A percentile compares a stretch with the other conserved stretches of the same genome.
Conservation (phyloP, 2,888 invertebrate genomes). For the Rhynchonema sp. region DNA sequence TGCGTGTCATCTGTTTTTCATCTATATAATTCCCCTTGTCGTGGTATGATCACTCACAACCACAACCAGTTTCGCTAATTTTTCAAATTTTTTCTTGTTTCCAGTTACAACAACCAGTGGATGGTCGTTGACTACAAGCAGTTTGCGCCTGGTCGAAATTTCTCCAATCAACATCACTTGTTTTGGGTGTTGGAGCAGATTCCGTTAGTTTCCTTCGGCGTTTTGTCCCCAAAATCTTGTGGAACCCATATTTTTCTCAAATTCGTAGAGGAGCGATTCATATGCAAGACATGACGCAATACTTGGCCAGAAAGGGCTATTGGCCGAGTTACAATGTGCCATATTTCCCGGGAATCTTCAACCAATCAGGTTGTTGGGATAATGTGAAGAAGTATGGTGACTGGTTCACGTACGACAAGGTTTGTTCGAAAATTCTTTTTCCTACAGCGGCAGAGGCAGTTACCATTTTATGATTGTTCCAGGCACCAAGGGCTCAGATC, state of each 20-base stretch:
- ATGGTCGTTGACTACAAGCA: slow-evolving; percentile 52
- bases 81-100: no score
- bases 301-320: slow-evolving; percentile 44
- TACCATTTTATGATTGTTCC: no score
- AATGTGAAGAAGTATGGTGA: slow-evolving; percentile 39
- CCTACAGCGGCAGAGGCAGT: no score
- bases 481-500: slow-evolving; percentile 38
- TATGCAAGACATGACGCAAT: slow-evolving; percentile 46
- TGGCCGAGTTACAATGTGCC: slow-evolving; percentile 55
- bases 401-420: slow-evolving; percentile 44
- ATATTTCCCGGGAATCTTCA: slow-evolving; percentile 44
- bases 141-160: slow-evolving; percentile 37
- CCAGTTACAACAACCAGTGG: slow-evolving; percentile 62
- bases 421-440: no score
- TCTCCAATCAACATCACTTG: slow-evolving; percentile 31
- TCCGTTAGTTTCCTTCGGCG: no score
- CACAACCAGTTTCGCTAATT: no score
- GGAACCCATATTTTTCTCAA: no score
- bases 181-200: slow-evolving; percentile 58
- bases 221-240: slow-evolving; percentile 1
- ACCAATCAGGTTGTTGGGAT: slow-evolving; percentile 41
- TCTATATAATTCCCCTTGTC: no score
- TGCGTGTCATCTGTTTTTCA: no score
- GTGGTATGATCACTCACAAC: no score
- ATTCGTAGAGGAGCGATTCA: no score